These are phyloP conservation scores for Drosophila neotestacea DNA, from an alignment of 2,888 invertebrate genomes.

Conservation along the genomic window DNA sequence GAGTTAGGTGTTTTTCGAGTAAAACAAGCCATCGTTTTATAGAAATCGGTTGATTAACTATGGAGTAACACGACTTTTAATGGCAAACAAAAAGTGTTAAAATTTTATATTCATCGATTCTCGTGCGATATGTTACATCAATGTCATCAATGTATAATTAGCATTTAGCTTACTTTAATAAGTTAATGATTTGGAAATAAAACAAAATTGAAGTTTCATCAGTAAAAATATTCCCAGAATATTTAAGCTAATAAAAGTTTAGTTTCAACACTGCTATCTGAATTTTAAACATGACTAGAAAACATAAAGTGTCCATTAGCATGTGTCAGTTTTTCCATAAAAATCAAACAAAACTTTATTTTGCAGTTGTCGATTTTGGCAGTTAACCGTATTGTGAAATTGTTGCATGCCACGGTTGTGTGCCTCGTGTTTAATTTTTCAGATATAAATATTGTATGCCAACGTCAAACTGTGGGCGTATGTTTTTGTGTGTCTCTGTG, in stretches of 20 bases:
- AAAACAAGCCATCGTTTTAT: no score
- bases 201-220: no score
- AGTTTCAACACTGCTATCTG: background rate
- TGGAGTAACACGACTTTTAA: no score
- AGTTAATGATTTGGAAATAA: no score
- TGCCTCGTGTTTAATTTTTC: slow-evolving; percentile 36
- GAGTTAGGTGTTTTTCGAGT: no score
- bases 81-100: no score
- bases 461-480: background rate
- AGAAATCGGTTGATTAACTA: no score
- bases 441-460: slow-evolving; percentile 28
- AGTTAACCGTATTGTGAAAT: slow-evolving; percentile 47
- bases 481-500: slow-evolving; percentile 5
- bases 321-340: background rate
- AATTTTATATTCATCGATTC: no score
- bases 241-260: background rate
- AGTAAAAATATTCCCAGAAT: background rate
- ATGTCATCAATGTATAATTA: no score
- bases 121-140: no score
- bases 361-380: slow-evolving; percentile 46
- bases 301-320: slow-evolving; percentile 6
- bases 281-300: background rate
- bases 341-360: slow-evolving; percentile 29
- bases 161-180: no score
- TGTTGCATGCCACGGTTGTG: slow-evolving; percentile 30